Conservation (phyloP, 2,797 vertebrate species). For the Chaunax sp. region DNA sequence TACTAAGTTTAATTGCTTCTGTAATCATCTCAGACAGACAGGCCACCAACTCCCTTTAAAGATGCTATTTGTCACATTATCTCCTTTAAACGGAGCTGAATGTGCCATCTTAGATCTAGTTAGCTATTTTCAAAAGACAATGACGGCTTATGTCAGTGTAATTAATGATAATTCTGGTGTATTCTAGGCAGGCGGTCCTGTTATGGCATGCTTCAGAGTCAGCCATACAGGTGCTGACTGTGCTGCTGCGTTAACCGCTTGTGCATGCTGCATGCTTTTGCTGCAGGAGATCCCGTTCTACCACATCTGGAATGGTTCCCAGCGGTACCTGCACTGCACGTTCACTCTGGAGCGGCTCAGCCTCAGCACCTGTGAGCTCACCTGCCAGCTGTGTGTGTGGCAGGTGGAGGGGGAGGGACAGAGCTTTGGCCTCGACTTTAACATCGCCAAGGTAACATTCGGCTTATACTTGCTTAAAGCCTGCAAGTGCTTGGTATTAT, state of each 20-base stretch:
- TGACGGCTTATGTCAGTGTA: conserved; percentile 44
- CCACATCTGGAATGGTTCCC: conserved; percentile 97
- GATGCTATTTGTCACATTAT: conserved; percentile 24
- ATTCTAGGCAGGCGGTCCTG: conserved; percentile 52
- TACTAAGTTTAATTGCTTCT: conserved; percentile 1
- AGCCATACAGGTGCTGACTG: conserved; percentile 57
- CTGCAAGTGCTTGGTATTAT: background rate
- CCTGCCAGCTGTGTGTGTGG: conserved; percentile 99
- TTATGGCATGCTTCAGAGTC: conserved; percentile 37
- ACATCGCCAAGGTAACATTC: conserved; percentile 92
- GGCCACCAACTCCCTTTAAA: conserved; percentile 24
- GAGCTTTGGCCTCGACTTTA: conserved; percentile 95
- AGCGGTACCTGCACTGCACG: conserved; percentile 95
- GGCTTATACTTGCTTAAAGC: background rate
- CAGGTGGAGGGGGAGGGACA: conserved; percentile 99
- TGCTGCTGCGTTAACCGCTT: conserved; percentile 22
- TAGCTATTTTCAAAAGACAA: conserved; percentile 21
- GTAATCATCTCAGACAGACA: conserved; percentile 21
- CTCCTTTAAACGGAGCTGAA: conserved; percentile 18
- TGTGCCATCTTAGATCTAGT: conserved; percentile 44
- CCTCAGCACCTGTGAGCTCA: conserved; percentile 94
- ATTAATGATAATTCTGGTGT: conserved; percentile 62
- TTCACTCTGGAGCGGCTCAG: conserved; percentile 97
- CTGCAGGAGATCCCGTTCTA: conserved; percentile 97
- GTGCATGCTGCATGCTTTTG: conserved; percentile 18